Conservation (phyloP, 53 echinoderm and acorn worm species). For the Temnopleurus reevesii region DNA sequence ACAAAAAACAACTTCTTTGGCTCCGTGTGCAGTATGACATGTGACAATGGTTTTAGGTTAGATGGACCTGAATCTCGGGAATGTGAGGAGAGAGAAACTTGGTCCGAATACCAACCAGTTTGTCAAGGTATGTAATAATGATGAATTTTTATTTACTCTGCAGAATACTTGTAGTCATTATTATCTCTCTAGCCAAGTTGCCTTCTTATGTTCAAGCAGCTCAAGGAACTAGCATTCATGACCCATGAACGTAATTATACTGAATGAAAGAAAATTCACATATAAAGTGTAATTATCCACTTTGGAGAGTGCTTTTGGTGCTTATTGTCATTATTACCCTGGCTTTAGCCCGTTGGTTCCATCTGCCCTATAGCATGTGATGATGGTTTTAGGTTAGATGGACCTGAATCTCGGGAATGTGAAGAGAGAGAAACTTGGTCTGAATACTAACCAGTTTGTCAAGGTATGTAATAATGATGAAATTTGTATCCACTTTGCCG, state of each 20-base stretch:
- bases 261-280: too few relatives aligned
- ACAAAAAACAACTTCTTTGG: neutral
- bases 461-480: slow-evolving; percentile 8
- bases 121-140: slow-evolving; percentile 28
- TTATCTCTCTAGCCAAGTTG: too few relatives aligned
- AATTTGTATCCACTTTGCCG: neutral
- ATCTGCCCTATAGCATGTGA: neutral
- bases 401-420: slow-evolving; percentile 1
- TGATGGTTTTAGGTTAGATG: neutral
- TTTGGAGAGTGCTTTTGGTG: too few relatives aligned
- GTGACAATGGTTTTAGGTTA: neutral
- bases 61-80: neutral
- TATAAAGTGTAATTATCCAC: too few relatives aligned
- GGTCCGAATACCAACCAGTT: slow-evolving; percentile 18
- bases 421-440: slow-evolving; percentile 18
- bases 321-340: too few relatives aligned
- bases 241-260: too few relatives aligned
- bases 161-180: too few relatives aligned
- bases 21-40: neutral
- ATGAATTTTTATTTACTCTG: neutral
- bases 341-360: neutral
- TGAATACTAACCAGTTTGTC: neutral
- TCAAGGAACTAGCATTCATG: too few relatives aligned
- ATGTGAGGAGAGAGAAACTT: slow-evolving; percentile 3
- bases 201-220: too few relatives aligned